These are phyloP conservation scores for Orestias chungarensis DNA, from an alignment of 2,797 vertebrate genomes.

Conservation along the genomic window DNA sequence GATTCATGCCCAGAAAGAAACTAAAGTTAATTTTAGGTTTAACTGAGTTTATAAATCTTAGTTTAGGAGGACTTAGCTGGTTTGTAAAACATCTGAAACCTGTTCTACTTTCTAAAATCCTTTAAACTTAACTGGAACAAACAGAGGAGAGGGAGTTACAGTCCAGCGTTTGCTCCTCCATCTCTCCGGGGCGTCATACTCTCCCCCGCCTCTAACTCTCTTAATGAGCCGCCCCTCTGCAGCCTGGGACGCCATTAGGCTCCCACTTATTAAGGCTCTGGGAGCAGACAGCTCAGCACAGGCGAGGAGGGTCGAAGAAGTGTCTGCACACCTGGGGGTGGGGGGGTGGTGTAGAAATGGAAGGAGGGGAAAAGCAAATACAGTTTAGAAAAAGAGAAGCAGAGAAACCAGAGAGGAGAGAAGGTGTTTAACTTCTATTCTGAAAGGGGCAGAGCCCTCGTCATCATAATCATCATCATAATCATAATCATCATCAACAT, in stretches of 20 bases:
- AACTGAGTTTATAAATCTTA: too few species aligned
- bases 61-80: too few species aligned
- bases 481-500: too few species aligned
- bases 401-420: neutral
- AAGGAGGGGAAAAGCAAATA: constrained; percentile 7
- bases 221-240: constrained; percentile 58
- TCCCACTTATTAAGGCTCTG: constrained; percentile 60
- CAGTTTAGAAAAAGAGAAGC: constrained; percentile 5
- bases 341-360: too few species aligned
- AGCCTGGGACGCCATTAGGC: constrained; percentile 62
- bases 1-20: too few species aligned
- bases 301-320: constrained; percentile 38
- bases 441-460: constrained; percentile 2
- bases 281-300: constrained; percentile 36
- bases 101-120: too few species aligned
- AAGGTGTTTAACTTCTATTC: neutral
- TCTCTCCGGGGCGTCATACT: constrained; percentile 51
- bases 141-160: constrained; percentile 27
- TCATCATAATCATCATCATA: too few species aligned
- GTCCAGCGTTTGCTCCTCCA: constrained; percentile 28
- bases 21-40: too few species aligned
- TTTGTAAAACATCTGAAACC: too few species aligned
- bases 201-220: constrained; percentile 62
- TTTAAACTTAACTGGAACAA: too few species aligned
- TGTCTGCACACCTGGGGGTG: constrained; percentile 24